Evolutionary conservation across 1,140 invertebrate genomes (phyloP).

Genomic region (Zophobas morio): DNA sequence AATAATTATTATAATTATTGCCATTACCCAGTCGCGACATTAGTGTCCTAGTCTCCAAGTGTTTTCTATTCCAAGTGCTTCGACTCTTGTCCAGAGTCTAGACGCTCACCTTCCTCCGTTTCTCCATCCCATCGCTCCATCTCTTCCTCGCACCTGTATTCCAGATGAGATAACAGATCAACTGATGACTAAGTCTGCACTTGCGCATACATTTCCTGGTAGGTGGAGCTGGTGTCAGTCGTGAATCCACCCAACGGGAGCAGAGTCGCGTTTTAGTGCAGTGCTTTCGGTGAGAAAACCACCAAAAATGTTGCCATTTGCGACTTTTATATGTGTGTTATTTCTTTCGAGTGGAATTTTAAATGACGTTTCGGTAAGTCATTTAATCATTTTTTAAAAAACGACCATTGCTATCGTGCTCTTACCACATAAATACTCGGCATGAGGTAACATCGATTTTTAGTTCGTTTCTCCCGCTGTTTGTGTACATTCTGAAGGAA

Average conservation of each 20-base stretch:
- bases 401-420: slow-evolving; percentile 39
- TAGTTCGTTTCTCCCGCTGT: slow-evolving; percentile 55
- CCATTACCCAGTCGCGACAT: not conserved
- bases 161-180: slow-evolving; percentile 44
- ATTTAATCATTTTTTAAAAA: slow-evolving; percentile 43
- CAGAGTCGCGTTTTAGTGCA: slow-evolving; percentile 58
- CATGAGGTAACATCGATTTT: slow-evolving; percentile 60
- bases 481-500: slow-evolving; percentile 47
- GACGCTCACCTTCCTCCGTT: slow-evolving; percentile 44
- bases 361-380: slow-evolving; percentile 59
- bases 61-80: slow-evolving; percentile 7
- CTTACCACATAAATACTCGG: not conserved
- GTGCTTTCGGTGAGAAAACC: slow-evolving; percentile 56
- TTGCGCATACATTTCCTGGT: slow-evolving; percentile 59
- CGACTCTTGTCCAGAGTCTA: slow-evolving; percentile 41
- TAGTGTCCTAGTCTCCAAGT: not conserved
- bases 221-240: slow-evolving; percentile 65
- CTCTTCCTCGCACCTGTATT: slow-evolving; percentile 25
- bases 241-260: slow-evolving; percentile 62
- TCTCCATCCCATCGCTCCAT: not conserved
- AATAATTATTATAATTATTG: not conserved
- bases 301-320: slow-evolving; percentile 62
- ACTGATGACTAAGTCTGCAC: slow-evolving; percentile 57
- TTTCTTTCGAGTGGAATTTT: slow-evolving; percentile 59
- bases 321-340: slow-evolving; percentile 60